phyloP scores from a whole-genome alignment of 2,888 invertebrate genomes.

The Meloe dianella region DNA sequence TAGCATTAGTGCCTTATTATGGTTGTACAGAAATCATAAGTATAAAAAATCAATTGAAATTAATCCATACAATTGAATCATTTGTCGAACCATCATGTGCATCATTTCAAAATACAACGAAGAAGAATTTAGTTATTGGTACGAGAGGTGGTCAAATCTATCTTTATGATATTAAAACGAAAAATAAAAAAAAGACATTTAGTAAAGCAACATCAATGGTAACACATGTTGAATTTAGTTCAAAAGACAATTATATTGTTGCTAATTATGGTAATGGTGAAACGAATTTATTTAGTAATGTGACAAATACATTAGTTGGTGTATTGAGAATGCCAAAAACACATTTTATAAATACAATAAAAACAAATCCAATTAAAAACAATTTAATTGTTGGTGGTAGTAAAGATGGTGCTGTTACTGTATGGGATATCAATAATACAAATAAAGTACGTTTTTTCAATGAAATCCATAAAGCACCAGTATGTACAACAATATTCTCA shows the following conservation, averaged over 20 bases:
- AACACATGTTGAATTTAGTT: conserved; percentile 50
- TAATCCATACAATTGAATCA: conserved; percentile 51
- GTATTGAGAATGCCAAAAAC: conserved; percentile 52
- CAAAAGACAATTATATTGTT: conserved; percentile 54
- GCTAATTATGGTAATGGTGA: conserved; percentile 53
- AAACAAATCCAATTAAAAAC: conserved; percentile 50
- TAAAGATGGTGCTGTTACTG: conserved; percentile 54
- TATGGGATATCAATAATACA: conserved; percentile 55
- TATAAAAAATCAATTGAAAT: conserved; percentile 50
- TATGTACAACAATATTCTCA: conserved; percentile 66
- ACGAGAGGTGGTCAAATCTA: conserved; percentile 52
- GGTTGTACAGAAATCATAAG: conserved; percentile 55
- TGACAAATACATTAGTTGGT: conserved; percentile 46
- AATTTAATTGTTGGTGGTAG: conserved; percentile 53
- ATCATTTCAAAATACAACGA: conserved; percentile 53
- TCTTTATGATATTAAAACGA: conserved; percentile 55
- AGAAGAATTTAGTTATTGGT: conserved; percentile 51
- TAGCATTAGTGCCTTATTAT: conserved; percentile 52
- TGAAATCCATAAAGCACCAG: conserved; percentile 62
- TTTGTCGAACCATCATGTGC: conserved; percentile 55
- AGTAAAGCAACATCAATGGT: conserved; percentile 46
- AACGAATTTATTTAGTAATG: conserved; percentile 50
- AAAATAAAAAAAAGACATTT: conserved; percentile 49
- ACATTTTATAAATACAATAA: conserved; percentile 48
- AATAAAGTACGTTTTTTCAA: conserved; percentile 46